Percentiles rank a stretch among this genome's conserved stretches.
These are phyloP conservation scores for Electrona antarctica DNA, from an alignment of 2,113 vertebrate genomes.

Conservation along the genomic window DNA sequence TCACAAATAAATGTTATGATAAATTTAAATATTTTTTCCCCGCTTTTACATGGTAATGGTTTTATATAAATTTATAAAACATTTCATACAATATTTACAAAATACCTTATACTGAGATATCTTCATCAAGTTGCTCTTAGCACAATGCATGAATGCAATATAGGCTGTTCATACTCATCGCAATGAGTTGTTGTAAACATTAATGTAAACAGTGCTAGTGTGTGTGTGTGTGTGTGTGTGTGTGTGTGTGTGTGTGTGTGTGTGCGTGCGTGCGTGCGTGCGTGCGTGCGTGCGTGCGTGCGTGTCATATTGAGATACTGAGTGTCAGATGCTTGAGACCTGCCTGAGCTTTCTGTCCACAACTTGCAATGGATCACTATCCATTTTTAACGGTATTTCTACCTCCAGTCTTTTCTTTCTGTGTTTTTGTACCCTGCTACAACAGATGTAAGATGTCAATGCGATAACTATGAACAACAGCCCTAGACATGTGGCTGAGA, in stretches of 20 bases:
- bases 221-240: conserved; percentile 78
- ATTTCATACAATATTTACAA: conserved; percentile 75
- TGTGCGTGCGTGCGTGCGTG: conserved; percentile 77
- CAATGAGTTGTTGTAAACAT: conserved; percentile 68
- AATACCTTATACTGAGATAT: conserved; percentile 7
- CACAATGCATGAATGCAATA: conserved; percentile 7
- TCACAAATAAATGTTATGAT: conserved; percentile 8
- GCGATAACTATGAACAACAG: conserved; percentile 86
- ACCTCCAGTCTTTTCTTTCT: conserved; percentile 85
- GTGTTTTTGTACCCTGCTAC: conserved; percentile 84
- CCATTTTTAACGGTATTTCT: conserved; percentile 92
- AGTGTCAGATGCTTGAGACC: conserved; percentile 90
- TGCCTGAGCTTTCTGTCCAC: conserved; percentile 88
- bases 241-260: conserved; percentile 4
- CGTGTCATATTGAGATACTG: conserved; percentile 56
- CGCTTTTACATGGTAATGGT: conserved; percentile 39
- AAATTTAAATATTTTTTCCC: conserved; percentile 17
- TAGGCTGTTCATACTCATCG: conserved; percentile 43
- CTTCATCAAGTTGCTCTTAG: conserved; percentile 26
- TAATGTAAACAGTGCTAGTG: conserved; percentile 67
- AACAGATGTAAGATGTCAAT: conserved; percentile 90
- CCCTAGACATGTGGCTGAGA: conserved; percentile 87
- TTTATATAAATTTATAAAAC: conserved; percentile 73
- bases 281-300: conserved; percentile 68
- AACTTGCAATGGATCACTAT: conserved; percentile 80